Percentiles rank a stretch among this genome's conserved stretches.
phyloP scores from a whole-genome alignment of 2,113 vertebrate genomes.

The Enhydra lutris region DNA sequence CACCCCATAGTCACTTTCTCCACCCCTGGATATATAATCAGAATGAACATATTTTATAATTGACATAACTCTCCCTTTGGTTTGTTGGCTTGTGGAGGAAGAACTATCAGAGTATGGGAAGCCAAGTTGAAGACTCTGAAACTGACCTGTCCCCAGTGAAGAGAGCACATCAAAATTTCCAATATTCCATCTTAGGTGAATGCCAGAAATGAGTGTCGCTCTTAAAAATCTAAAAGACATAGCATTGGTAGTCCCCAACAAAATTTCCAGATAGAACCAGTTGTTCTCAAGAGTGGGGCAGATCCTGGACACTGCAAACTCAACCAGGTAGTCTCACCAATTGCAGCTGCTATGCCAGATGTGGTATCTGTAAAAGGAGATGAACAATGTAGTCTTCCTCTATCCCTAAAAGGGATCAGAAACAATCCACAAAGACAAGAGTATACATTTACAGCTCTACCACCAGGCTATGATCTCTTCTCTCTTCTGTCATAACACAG shows the following conservation, averaged over 20 bases:
- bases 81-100: neutral
- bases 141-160: too few relatives aligned
- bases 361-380: neutral
- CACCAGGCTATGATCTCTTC: neutral
- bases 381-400: neutral
- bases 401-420: neutral
- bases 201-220: neutral
- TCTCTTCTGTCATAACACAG: neutral
- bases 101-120: neutral
- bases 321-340: neutral
- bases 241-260: neutral
- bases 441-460: neutral
- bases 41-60: neutral
- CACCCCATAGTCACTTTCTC: neutral
- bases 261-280: neutral
- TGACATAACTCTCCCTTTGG: neutral
- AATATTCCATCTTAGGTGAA: neutral
- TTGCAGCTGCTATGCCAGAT: neutral
- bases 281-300: neutral
- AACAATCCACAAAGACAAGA: neutral
- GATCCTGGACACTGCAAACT: neutral
- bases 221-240: neutral
- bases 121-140: neutral
- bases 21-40: neutral
- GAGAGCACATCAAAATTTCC: neutral